Percentiles rank a stretch among this genome's conserved stretches.
phyloP scores from a whole-genome alignment of 2,888 invertebrate species.

The Tenodera sinensis region DNA sequence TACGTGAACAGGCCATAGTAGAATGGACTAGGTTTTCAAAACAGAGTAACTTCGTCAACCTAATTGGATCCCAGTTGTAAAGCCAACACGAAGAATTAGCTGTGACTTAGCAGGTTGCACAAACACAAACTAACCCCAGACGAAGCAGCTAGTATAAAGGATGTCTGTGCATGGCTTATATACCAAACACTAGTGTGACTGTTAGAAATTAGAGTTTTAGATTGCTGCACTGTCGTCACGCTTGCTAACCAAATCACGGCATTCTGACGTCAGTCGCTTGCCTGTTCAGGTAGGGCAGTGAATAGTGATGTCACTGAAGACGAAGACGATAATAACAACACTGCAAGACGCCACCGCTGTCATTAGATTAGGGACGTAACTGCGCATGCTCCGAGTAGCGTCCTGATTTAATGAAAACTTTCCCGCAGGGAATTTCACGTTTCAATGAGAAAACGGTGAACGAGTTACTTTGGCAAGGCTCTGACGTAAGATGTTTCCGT shows the following conservation, averaged over 20 bases:
- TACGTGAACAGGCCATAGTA: no score
- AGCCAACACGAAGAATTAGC: no score
- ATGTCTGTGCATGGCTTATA: no score
- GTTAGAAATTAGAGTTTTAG: no score
- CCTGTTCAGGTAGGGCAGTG: not conserved
- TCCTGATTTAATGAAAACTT: not conserved
- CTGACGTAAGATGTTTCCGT: not conserved
- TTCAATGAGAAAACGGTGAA: not conserved
- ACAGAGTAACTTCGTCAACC: no score
- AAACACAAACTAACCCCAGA: no score
- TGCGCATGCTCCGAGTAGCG: not conserved
- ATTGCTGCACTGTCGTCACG: not conserved
- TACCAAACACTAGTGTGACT: no score
- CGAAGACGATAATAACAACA: not conserved
- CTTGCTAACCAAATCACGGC: not conserved
- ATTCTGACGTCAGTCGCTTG: not conserved
- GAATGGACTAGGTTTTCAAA: no score
- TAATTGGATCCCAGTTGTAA: no score
- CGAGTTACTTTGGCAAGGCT: not conserved
- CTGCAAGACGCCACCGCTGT: not conserved
- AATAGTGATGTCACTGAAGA: not conserved
- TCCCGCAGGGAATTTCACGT: not conserved
- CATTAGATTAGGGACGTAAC: not conserved
- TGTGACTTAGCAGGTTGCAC: no score
- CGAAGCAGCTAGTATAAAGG: no score